A percentile compares a stretch with the other conserved stretches of the same genome.
Evolutionary conservation across 2,888 invertebrate species (phyloP).

Genomic region (Lasioglossum malachurum): DNA sequence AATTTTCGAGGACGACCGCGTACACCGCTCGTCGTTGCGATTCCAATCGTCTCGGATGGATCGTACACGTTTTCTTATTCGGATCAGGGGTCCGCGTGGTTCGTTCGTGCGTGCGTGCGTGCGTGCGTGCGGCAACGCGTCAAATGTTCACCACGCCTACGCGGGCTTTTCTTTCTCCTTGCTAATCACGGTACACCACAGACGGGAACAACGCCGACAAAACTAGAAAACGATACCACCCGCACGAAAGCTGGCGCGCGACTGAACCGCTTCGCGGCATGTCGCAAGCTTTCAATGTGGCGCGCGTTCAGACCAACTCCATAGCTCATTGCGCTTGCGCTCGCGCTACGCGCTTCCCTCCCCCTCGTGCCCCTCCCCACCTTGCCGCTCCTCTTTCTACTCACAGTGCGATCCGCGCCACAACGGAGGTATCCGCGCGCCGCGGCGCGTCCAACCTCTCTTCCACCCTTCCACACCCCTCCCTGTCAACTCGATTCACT

Average conservation of each 20-base stretch:
- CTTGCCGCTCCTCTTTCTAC: constrained; percentile 29
- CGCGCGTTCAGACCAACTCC: constrained; percentile 76
- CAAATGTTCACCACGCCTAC: constrained; percentile 63
- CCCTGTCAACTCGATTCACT: constrained; percentile 14
- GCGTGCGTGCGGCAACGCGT: constrained; percentile 35
- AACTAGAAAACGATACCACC: constrained; percentile 64
- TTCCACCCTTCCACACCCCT: constrained; percentile 6
- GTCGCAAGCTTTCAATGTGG: constrained; percentile 84
- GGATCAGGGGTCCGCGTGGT: constrained; percentile 21
- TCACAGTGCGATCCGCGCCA: constrained; percentile 29
- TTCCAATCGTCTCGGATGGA: neutral
- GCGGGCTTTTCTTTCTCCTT: constrained; percentile 47
- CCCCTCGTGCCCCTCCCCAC: constrained; percentile 55
- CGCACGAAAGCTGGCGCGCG: constrained; percentile 83
- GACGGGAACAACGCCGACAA: constrained; percentile 25
- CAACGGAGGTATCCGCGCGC: constrained; percentile 42
- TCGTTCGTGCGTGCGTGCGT: neutral
- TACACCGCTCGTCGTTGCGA: constrained; percentile 15
- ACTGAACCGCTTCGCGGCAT: constrained; percentile 82
- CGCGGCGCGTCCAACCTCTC: constrained; percentile 38
- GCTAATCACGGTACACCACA: constrained; percentile 55
- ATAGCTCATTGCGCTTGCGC: constrained; percentile 77
- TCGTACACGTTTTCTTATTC: neutral
- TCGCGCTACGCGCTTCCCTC: constrained; percentile 77
- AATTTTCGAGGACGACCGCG: constrained; percentile 64